phyloP scores from a whole-genome alignment of 2,797 vertebrate species.

The Gallinago nigripennis region DNA sequence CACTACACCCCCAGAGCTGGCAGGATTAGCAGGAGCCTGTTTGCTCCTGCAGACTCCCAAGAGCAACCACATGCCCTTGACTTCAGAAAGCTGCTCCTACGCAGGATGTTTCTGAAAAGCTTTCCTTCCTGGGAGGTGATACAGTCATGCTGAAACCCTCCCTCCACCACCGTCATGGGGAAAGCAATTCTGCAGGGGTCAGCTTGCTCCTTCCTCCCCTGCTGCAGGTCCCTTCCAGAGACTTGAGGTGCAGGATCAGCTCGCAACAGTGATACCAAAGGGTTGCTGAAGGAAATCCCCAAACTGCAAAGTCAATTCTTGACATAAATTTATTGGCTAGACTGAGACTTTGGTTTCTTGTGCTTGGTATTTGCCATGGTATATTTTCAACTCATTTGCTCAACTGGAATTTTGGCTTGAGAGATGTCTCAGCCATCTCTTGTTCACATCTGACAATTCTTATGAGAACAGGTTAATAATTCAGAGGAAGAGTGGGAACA shows the following conservation, averaged over 20 bases:
- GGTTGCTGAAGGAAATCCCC: background rate
- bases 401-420: background rate
- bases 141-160: rapidly evolving
- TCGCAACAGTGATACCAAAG: background rate
- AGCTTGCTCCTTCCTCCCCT: background rate
- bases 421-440: background rate
- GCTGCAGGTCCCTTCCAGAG: background rate
- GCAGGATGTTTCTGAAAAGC: background rate
- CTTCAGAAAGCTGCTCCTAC: background rate
- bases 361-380: background rate
- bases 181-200: background rate
- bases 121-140: rapidly evolving
- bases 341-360: background rate
- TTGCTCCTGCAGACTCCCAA: rapidly evolving
- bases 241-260: background rate
- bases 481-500: background rate
- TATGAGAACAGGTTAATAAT: background rate
- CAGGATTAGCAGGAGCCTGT: background rate
- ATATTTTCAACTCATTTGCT: background rate
- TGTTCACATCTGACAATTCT: background rate
- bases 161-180: rapidly evolving
- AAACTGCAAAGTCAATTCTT: background rate
- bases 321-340: background rate
- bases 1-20: background rate
- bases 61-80: background rate